phyloP scores from a whole-genome alignment of 1,140 invertebrate genomes.

The Oscheius sp. region DNA sequence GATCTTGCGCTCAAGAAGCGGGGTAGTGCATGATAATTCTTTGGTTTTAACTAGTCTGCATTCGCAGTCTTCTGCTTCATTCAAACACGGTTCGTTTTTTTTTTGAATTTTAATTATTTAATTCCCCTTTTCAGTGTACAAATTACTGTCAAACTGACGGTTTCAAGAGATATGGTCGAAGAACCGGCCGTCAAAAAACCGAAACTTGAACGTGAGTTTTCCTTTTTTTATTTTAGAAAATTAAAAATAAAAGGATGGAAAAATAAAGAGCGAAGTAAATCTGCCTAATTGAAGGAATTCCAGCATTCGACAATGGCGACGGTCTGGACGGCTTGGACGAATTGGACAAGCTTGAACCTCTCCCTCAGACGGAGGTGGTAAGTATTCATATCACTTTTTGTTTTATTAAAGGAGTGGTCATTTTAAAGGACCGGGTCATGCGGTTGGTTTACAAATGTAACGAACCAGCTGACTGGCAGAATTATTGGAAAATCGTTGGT shows the following conservation, averaged over 20 bases:
- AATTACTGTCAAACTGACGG: neutral
- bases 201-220: neutral
- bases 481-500: too few species aligned
- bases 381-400: neutral
- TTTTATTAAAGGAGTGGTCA: conserved; percentile 1
- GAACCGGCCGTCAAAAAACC: neutral
- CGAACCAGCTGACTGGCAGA: conserved; percentile 13
- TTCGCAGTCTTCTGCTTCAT: neutral
- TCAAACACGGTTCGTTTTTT: neutral
- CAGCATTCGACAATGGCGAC: conserved; percentile 7
- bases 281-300: too few species aligned
- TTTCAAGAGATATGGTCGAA: neutral
- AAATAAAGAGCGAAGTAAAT: too few species aligned
- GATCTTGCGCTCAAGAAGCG: conserved; percentile 11
- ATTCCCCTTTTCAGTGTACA: neutral
- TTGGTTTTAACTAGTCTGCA: neutral
- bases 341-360: conserved; percentile 22
- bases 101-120: neutral
- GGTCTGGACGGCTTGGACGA: conserved; percentile 20
- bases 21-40: neutral
- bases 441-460: too few species aligned
- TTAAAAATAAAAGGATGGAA: too few species aligned
- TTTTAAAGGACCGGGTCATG: conserved; percentile 3
- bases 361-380: conserved; percentile 9
- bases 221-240: too few species aligned